These are phyloP conservation scores for Diarsia rubi DNA, from an alignment of 2,888 invertebrate species.

Conservation along the genomic window DNA sequence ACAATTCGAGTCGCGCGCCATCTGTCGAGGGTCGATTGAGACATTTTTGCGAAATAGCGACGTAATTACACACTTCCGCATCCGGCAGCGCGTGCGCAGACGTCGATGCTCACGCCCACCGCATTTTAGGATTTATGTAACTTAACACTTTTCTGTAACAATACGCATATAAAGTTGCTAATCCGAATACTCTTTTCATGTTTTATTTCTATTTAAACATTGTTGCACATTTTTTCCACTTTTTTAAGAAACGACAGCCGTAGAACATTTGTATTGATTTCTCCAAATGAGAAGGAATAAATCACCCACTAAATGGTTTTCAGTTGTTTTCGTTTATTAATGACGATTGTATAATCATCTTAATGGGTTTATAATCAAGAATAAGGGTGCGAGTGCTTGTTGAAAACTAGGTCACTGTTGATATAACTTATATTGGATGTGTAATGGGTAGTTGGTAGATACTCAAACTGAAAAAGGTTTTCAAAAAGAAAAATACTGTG, in stretches of 20 bases:
- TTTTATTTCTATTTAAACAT: constrained; percentile 31
- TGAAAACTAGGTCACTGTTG: constrained; percentile 15
- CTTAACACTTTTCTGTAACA: constrained; percentile 76
- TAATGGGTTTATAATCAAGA: constrained; percentile 33
- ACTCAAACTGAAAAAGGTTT: background rate
- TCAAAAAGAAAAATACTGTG: background rate
- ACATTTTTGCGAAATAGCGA: constrained; percentile 89
- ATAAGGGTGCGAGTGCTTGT: constrained; percentile 13
- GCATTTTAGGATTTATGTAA: constrained; percentile 79
- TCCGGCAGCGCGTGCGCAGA: constrained; percentile 89
- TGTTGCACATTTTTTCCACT: constrained; percentile 46
- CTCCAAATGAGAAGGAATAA: constrained; percentile 18
- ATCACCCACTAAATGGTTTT: constrained; percentile 11
- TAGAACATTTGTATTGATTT: constrained; percentile 21
- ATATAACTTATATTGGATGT: constrained; percentile 1
- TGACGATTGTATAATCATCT: constrained; percentile 28
- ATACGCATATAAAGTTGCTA: constrained; percentile 58
- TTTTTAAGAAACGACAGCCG: background rate
- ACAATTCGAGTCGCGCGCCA: constrained; percentile 83
- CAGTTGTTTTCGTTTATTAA: constrained; percentile 29
- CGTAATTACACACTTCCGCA: constrained; percentile 89
- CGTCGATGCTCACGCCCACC: constrained; percentile 82
- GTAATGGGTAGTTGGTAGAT: background rate
- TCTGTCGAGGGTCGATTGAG: constrained; percentile 87
- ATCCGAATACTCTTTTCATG: constrained; percentile 43